Base-by-base conservation (phyloP, 2,797 vertebrate genomes). In the Taeniopygia guttata region DNA sequence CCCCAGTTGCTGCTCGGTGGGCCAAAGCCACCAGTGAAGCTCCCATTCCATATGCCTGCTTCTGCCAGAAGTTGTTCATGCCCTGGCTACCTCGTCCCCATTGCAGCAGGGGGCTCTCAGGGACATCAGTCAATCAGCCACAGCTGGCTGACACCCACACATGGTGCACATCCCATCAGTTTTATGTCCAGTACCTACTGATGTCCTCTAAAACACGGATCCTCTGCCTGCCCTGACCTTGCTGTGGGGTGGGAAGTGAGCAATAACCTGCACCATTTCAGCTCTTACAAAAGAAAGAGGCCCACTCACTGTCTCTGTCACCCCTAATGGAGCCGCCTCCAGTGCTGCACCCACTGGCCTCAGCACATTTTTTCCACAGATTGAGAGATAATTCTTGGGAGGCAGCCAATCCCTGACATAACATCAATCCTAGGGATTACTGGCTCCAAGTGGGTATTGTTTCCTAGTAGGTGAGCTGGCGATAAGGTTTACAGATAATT, bases 401-500 rank as follows among this genome's bases (percentile, higher is more conserved):
- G 38, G 58, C 69, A 87, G 91, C 81, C 94, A 80, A 72, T 30
- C 38, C 45, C 89, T 87, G 92, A 58, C 67, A 38, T 81, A 76
- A 59, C 22, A 22, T 23, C 36, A 64, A 13, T 84, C 59, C 70
- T 62, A 51, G 0, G 8, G 81, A 86, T 93, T 92, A 67, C 55
- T 36, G 29, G 64, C 64, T 70, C 87, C 72, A 69, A 55, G 67
- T 10, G 1, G 52, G 54, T 66, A 89, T 92, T 90, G 84, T 91
- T 77, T 63, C 45, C 54, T 76, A 45, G 59, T 19, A 87, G 89
- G 84, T 90, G 67, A 89, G 74, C 26, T 20, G 11, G 20, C 4
- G 87, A 94, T 85, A 92, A 60, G 45, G 56, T 85, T 87, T 89
- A 72, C 75, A 89, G 75, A 84, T 82, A 91, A 96, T 84, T 92